phyloP scores from a whole-genome alignment of 1,140 invertebrate genomes.

The Gryllus bimaculatus region DNA sequence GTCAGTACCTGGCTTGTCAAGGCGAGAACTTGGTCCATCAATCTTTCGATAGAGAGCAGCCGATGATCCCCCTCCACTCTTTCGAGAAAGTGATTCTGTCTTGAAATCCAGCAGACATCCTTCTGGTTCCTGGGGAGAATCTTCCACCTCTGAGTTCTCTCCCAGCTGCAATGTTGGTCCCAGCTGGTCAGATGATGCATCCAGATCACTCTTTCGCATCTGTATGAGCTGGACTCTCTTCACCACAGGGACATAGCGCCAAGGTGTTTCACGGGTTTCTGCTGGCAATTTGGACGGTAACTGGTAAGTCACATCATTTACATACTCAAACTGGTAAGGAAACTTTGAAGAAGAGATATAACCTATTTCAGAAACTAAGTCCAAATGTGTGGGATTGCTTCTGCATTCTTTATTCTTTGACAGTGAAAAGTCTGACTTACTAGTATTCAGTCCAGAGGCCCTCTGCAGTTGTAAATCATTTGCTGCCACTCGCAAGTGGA shows the following conservation, averaged over 20 bases:
- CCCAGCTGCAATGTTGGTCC: not conserved
- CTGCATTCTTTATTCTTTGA: slow-evolving; percentile 1
- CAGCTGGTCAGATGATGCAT: not conserved
- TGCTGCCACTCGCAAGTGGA: not conserved
- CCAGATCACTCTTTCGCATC: slow-evolving; percentile 9
- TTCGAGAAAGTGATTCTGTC: not conserved
- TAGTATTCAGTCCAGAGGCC: not conserved
- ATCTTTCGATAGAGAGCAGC: slow-evolving; percentile 18
- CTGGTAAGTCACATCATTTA: slow-evolving; percentile 9
- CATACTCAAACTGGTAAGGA: not conserved
- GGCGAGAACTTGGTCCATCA: slow-evolving; percentile 21
- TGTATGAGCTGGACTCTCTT: slow-evolving; percentile 10
- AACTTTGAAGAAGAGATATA: not conserved
- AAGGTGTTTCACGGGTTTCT: slow-evolving; percentile 35
- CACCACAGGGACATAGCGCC: slow-evolving; percentile 34
- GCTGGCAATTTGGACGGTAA: slow-evolving; percentile 12
- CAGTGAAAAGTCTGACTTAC: not conserved
- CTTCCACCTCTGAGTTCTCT: slow-evolving; percentile 8
- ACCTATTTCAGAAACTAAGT: slow-evolving; percentile 5
- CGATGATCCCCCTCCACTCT: not conserved
- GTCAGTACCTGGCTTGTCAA: slow-evolving; percentile 7
- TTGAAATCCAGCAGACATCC: slow-evolving; percentile 8
- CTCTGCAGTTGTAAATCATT: not conserved
- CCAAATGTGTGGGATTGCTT: slow-evolving; percentile 7
- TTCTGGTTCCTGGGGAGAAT: not conserved